Conservation (phyloP, 2,113 vertebrate species). For the Oceanites oceanicus region DNA sequence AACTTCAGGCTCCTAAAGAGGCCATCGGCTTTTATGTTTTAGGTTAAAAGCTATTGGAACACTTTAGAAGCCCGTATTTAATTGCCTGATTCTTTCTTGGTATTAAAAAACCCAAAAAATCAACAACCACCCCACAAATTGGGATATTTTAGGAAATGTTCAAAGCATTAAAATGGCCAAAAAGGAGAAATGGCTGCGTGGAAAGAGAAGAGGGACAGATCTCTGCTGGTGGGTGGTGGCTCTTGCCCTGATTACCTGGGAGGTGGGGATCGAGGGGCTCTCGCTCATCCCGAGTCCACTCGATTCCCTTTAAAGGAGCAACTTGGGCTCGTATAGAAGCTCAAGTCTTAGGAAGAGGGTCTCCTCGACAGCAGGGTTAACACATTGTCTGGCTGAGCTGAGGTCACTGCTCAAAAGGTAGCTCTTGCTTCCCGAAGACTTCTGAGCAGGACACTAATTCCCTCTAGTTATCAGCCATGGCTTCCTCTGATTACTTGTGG, state of each 20-base stretch:
- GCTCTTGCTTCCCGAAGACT: background rate
- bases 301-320: background rate
- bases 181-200: background rate
- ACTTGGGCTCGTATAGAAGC: accelerated
- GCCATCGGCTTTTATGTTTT: background rate
- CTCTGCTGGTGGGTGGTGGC: background rate
- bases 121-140: background rate
- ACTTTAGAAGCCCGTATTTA: background rate
- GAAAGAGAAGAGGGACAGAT: background rate
- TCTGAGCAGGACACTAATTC: background rate
- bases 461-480: background rate
- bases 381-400: accelerated
- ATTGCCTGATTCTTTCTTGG: background rate
- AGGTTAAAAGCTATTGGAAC: background rate
- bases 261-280: background rate
- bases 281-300: background rate
- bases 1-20: background rate
- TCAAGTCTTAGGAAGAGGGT: background rate
- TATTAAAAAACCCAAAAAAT: background rate
- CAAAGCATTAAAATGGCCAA: background rate
- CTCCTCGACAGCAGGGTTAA: background rate
- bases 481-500: background rate
- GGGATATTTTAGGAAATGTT: background rate
- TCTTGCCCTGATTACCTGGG: background rate
- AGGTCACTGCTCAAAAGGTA: background rate